phyloP scores from a whole-genome alignment of 1,140 invertebrate genomes.

The Cydia fagiglandana region DNA sequence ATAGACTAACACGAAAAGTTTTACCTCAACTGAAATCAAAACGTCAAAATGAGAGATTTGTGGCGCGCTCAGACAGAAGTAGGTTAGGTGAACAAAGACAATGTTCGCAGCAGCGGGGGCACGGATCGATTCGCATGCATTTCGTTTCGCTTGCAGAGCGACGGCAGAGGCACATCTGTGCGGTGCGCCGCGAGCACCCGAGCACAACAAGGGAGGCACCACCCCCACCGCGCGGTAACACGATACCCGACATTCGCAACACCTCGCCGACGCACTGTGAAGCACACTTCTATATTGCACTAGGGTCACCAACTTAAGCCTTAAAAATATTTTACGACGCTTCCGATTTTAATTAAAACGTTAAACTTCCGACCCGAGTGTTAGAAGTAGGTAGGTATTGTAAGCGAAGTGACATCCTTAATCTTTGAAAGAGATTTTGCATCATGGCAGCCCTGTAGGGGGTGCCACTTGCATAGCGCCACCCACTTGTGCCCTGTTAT shows the following conservation, averaged over 20 bases:
- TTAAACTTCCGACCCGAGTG: not conserved
- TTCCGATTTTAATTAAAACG: constrained; percentile 19
- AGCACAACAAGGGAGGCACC: constrained; percentile 49
- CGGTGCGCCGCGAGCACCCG: constrained; percentile 54
- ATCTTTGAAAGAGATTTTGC: constrained; percentile 17
- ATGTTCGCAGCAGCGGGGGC: constrained; percentile 59
- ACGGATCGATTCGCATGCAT: constrained; percentile 69
- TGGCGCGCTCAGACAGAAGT: constrained; percentile 45
- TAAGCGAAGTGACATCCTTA: constrained; percentile 2
- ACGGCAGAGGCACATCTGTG: constrained; percentile 44
- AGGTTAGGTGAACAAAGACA: constrained; percentile 74
- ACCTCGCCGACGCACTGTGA: constrained; percentile 69
- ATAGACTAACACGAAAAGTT: not conserved
- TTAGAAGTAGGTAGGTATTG: not conserved
- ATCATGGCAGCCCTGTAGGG: constrained; percentile 50
- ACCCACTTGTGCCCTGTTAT: constrained; percentile 76
- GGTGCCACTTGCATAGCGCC: constrained; percentile 69
- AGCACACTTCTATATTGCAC: constrained; percentile 53
- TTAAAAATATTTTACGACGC: constrained; percentile 9
- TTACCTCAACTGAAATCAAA: constrained; percentile 14
- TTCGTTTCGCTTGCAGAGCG: constrained; percentile 44
- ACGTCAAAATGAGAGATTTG: constrained; percentile 26
- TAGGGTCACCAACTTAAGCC: constrained; percentile 50
- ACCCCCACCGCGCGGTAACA: constrained; percentile 46
- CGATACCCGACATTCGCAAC: constrained; percentile 73